Conservation (phyloP, 2,888 invertebrate species). For the Agonopterix heracliana region DNA sequence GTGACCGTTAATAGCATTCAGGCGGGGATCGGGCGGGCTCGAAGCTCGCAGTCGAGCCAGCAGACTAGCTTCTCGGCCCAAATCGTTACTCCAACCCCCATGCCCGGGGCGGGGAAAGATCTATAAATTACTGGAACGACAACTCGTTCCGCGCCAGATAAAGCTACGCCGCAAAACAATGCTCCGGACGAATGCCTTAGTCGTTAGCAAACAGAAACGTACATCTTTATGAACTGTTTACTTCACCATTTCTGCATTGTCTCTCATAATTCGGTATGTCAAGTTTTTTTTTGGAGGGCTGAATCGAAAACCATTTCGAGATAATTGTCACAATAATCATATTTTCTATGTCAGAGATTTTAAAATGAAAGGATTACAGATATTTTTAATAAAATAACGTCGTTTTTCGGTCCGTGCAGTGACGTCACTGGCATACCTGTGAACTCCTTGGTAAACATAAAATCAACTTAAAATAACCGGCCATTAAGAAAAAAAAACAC, state of each 20-base stretch:
- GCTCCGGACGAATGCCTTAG: constrained; percentile 59
- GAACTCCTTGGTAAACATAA: too few species aligned
- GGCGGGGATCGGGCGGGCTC: constrained; percentile 25
- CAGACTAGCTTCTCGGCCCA: constrained; percentile 41
- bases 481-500: too few species aligned
- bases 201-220: constrained; percentile 58
- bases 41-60: constrained; percentile 36
- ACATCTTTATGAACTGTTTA: constrained; percentile 67
- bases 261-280: too few species aligned
- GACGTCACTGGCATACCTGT: too few species aligned
- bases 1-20: constrained; percentile 66
- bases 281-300: too few species aligned
- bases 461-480: too few species aligned
- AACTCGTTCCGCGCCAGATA: constrained; percentile 71
- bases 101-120: constrained; percentile 64
- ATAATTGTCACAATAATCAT: too few species aligned
- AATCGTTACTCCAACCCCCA: constrained; percentile 45
- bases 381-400: too few species aligned
- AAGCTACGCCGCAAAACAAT: constrained; percentile 71
- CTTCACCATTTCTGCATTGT: constrained; percentile 46
- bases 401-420: too few species aligned
- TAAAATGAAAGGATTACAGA: too few species aligned
- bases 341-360: too few species aligned
- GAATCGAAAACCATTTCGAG: too few species aligned
- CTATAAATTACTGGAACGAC: constrained; percentile 73